These are phyloP conservation scores for Drepana arcuata DNA, from an alignment of 1,140 invertebrate species.

Conservation along the genomic window DNA sequence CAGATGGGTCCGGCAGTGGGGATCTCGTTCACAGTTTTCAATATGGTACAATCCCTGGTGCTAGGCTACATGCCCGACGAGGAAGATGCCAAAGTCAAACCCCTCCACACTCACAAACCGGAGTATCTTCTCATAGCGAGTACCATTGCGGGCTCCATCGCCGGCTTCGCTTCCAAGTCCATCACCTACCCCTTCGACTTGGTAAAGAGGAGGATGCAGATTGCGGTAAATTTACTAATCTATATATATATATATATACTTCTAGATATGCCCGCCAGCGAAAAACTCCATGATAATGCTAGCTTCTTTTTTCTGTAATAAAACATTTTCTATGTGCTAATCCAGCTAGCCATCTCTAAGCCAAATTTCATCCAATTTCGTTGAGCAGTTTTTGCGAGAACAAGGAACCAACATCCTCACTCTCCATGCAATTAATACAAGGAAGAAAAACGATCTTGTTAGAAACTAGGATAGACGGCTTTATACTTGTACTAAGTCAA, in stretches of 20 bases:
- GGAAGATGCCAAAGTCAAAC: constrained; percentile 2
- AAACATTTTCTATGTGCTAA: too few species aligned
- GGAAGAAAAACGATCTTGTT: too few species aligned
- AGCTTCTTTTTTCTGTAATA: too few species aligned
- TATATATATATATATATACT: neutral
- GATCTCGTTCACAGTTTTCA: constrained; percentile 44
- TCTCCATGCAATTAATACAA: too few species aligned
- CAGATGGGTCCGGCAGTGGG: constrained; percentile 50
- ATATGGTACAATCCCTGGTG: constrained; percentile 32
- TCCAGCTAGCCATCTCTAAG: too few species aligned
- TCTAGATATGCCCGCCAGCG: too few species aligned
- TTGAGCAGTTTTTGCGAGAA: too few species aligned
- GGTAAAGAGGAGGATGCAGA: constrained; percentile 45
- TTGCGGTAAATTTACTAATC: constrained; percentile 27
- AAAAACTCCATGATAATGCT: too few species aligned
- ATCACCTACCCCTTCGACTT: constrained; percentile 51
- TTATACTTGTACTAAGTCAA: too few species aligned
- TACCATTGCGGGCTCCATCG: constrained; percentile 25
- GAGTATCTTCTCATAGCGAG: constrained; percentile 36
- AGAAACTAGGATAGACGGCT: too few species aligned
- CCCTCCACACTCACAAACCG: constrained; percentile 11
- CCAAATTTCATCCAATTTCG: too few species aligned
- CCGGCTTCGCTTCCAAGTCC: constrained; percentile 45
- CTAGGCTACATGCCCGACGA: constrained; percentile 14
- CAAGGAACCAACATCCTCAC: too few species aligned